A percentile compares a stretch with the other conserved stretches of the same genome.
phyloP scores from a whole-genome alignment of 2,888 invertebrate genomes.

The Dynastes maya region DNA sequence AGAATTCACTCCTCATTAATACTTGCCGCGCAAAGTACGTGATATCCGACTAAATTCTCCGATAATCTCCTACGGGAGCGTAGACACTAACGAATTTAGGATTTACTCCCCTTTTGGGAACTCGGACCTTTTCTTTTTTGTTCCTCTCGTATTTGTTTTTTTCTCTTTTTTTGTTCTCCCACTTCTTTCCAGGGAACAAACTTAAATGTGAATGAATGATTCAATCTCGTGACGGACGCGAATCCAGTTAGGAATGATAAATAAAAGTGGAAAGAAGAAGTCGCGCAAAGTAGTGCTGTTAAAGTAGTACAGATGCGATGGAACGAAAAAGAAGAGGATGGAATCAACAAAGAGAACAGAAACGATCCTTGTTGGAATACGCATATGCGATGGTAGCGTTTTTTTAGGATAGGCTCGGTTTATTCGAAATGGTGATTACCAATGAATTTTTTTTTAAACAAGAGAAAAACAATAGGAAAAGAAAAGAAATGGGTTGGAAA shows the following conservation, averaged over 20 bases:
- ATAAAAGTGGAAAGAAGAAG: conserved; percentile 34
- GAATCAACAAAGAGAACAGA: no score
- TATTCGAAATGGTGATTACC: no score
- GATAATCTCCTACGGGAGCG: conserved; percentile 34
- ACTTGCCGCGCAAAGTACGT: not conserved
- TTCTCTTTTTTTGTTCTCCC: conserved; percentile 11
- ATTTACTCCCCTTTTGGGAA: conserved; percentile 18
- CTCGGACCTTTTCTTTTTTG: not conserved
- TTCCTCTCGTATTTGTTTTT: conserved; percentile 7
- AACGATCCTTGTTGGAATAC: no score
- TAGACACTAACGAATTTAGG: conserved; percentile 34
- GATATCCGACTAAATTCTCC: conserved; percentile 5
- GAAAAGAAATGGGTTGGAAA: no score
- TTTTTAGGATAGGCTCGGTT: no score
- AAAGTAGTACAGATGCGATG: no score
- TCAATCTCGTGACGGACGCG: conserved; percentile 37
- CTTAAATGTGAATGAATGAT: conserved; percentile 41
- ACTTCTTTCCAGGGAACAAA: conserved; percentile 8
- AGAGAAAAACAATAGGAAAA: no score
- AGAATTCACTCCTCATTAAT: conserved; percentile 14
- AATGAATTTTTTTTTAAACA: no score
- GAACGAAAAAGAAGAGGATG: no score
- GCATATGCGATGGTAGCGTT: no score
- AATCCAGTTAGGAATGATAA: conserved; percentile 40
- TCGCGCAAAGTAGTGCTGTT: conserved; percentile 1